A percentile compares a stretch with the other conserved stretches of the same genome.
Evolutionary conservation across 2,888 invertebrate species (phyloP).

Genomic region (Sesia apiformis): DNA sequence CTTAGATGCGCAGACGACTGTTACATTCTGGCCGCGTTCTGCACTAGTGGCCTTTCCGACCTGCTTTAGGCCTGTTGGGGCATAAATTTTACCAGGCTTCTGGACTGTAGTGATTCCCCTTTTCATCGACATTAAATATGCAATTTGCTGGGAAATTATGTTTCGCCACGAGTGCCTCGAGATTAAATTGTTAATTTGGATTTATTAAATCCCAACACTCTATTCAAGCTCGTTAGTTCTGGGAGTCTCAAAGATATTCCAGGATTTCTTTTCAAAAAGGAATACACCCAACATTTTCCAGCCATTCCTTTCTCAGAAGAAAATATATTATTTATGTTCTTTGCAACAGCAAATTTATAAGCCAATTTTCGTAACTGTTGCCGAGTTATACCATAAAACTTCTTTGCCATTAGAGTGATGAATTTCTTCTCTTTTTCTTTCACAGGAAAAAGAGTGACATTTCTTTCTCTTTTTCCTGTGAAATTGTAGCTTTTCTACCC

Average conservation of each 20-base stretch:
- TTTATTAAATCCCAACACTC: constrained; percentile 1
- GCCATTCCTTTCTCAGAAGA: constrained; percentile 1
- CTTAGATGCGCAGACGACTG: constrained; percentile 6
- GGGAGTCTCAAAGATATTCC: constrained; percentile 1
- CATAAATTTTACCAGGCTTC: constrained; percentile 4
- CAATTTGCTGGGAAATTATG: constrained; percentile 2
- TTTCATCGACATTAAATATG: constrained; percentile 8
- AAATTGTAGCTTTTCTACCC: not conserved
- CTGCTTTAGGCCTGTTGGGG: constrained; percentile 4
- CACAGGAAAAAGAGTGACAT: too few relatives aligned
- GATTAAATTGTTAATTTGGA: not conserved
- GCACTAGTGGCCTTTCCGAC: constrained; percentile 5
- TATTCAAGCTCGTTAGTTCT: constrained; percentile 1
- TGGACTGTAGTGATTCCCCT: constrained; percentile 3
- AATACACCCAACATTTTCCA: constrained; percentile 2
- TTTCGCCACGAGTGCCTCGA: not conserved
- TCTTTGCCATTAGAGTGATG: constrained; percentile 1
- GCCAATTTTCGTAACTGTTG: constrained; percentile 3
- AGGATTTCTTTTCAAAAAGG: constrained; percentile 4
- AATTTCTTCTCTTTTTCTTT: not conserved
- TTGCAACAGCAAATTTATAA: not conserved
- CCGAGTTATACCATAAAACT: constrained; percentile 4
- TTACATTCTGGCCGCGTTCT: constrained; percentile 9
- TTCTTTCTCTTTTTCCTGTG: not conserved
- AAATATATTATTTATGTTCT: constrained; percentile 3